Conservation (phyloP, 2,113 vertebrate genomes). For the Clarias macrocephalus region DNA sequence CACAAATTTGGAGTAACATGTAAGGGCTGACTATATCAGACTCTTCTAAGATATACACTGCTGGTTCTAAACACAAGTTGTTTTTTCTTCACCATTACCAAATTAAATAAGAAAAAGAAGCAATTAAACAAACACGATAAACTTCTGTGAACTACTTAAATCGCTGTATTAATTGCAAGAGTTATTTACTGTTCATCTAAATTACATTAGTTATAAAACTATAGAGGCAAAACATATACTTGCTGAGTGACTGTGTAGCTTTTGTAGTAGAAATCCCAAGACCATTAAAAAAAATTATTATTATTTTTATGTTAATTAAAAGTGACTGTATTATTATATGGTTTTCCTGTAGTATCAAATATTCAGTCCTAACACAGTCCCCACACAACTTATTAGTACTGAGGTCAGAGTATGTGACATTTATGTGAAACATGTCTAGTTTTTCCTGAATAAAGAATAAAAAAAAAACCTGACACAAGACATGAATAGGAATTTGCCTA, state of each 20-base stretch:
- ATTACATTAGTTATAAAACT: neutral
- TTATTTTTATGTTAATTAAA: neutral
- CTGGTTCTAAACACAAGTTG: too few species aligned
- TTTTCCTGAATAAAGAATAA: neutral
- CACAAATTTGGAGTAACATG: neutral
- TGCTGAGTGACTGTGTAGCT: neutral
- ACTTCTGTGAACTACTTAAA: neutral
- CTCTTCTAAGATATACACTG: neutral
- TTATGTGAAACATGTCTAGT: neutral
- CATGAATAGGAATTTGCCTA: neutral
- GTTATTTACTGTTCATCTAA: neutral
- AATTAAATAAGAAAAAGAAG: neutral
- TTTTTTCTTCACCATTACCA: neutral
- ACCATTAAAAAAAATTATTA: neutral
- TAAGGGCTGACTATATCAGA: neutral
- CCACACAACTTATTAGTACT: neutral
- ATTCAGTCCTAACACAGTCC: neutral
- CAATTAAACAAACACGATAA: neutral
- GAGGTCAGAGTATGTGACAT: neutral
- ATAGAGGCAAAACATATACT: neutral
- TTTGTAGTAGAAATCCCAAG: neutral
- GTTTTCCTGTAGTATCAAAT: neutral
- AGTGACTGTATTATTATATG: neutral
- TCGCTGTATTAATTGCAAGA: neutral
- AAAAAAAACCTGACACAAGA: neutral